Evolutionary conservation across 2,888 invertebrate genomes (phyloP), one percentile per base, ranked within the genome.

Genomic region (Oscheius sp.): DNA sequence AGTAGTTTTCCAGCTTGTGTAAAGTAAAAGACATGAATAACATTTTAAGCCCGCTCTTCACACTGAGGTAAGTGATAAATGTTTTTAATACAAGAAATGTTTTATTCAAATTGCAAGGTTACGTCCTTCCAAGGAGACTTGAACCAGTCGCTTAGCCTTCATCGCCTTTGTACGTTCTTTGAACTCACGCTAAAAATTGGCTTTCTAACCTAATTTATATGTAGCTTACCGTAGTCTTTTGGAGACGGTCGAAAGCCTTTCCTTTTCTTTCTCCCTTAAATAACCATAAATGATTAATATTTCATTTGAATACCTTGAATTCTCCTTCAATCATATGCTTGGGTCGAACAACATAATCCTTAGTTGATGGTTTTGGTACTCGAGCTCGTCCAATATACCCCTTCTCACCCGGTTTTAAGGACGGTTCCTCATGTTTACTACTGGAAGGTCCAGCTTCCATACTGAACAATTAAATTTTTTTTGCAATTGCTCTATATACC

Each of bases 321-420:
- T 77, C 75, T 33, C 80, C 82, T 26, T 82, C 76, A 2, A 82
- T 76, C 22, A 67, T 70, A 54, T 74, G 67, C 50, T 74, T 93
- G 14, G 98, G 97, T 57, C 98, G 90, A 79, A 93, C 91, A 61
- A 97, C 92, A 88, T 98, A 98, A 88, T 97, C 97, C 89, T 94
- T 96, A 87, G 92, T 94, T 57, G 95, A 94, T 26, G 95, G 95
- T 86, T 91, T 88, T 24, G 98, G 98, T 67, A 98, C 97, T 69
- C 97, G 65, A 20, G 77, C 77, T 17, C 77, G 54, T 24, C 65
- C 65, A 28, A 77, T 70, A 50, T 71, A 74, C 47, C 74, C 77
- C 38, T 75, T 73, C 64, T 77, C 77, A 24, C 75, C 75, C 0
- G 77, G 75, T 28, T 69, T 71, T 54, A 74, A 45, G 3, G 24